A percentile compares a stretch with the other conserved stretches of the same genome.
Conservation (phyloP, 1,140 invertebrate species). For the Leptinotarsa texana region DNA sequence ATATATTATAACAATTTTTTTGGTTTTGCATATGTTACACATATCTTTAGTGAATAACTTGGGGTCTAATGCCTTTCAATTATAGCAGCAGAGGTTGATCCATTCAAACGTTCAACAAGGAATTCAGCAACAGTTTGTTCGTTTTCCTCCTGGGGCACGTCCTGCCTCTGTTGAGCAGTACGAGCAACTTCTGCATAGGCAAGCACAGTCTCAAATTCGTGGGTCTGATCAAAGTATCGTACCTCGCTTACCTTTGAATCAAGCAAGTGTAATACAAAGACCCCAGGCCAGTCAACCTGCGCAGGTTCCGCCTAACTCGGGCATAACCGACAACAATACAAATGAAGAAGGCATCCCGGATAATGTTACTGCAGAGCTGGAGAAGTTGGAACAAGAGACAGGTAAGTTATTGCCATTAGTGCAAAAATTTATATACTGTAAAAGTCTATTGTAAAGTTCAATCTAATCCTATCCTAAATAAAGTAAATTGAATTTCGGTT, state of each 20-base stretch:
- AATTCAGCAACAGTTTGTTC: conserved; percentile 42
- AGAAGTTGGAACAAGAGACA: conserved; percentile 75
- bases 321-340: conserved; percentile 48
- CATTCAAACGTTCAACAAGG: conserved; percentile 18
- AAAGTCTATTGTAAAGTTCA: background rate
- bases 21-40: too few species aligned
- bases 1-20: too few species aligned
- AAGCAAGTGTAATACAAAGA: conserved; percentile 21
- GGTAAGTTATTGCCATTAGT: conserved; percentile 18
- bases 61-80: background rate
- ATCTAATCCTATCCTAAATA: background rate
- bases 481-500: too few species aligned
- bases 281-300: conserved; percentile 3
- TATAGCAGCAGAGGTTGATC: conserved; percentile 3
- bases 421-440: too few species aligned
- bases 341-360: conserved; percentile 72
- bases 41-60: too few species aligned
- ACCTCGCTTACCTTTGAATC: conserved; percentile 21
- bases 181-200: conserved; percentile 45
- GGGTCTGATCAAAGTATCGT: conserved; percentile 27
- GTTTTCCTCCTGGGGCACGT: conserved; percentile 36
- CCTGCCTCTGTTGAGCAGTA: conserved; percentile 48
- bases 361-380: conserved; percentile 75
- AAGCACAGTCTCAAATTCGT: conserved; percentile 35
- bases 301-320: conserved; percentile 28